Evolutionary conservation across 2,113 vertebrate genomes (phyloP), one percentile per base, ranked within the genome.

Genomic region (Poeciliopsis occidentalis): DNA sequence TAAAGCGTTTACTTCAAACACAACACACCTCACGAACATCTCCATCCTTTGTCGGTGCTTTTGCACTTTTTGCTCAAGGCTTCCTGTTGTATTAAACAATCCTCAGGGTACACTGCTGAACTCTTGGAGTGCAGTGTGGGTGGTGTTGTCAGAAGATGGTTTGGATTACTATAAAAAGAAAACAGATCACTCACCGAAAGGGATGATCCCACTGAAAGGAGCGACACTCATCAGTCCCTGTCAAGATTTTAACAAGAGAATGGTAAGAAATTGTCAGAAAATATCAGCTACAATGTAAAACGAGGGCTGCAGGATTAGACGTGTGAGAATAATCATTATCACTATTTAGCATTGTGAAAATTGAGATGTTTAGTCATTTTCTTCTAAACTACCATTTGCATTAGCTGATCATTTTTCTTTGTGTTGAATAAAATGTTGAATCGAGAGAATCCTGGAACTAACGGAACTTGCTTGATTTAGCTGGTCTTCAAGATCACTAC

Each of bases 161-260:
- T 81, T 99, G 76, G 97, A 99, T 80, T 97, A 96, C 93, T 99
- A 96, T 82, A 98, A 98, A 86, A 95, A 96, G 90, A 99, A 98
- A 91, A 95, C 93, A 32, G 97, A 99, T 79, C 93, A 67, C 39
- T 96, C 92, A 62, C 96, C 98, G 32, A 99, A 98, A 93, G 98
- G 97, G 69, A 98, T 99, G 97, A 94, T 99, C 66, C 97, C 98
- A 3, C 84, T 99, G 6, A 98, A 97, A 85, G 96, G 94, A 87
- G 95, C 96, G 4, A 88, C 85, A 2, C 67, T 99, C 57, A 91
- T 81, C 19, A 97, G 92, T 73, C 96, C 97, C 0, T 99, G 96
- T 73, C 97, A 97, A 85, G 97, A 98, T 75, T 99, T 96, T 83
- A 90, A 91, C 71, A 99, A 97, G 92, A 95, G 96, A 90, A 94